Evolutionary conservation across 2,797 vertebrate species (phyloP).

Genomic region (Micrastur ruficollis): DNA sequence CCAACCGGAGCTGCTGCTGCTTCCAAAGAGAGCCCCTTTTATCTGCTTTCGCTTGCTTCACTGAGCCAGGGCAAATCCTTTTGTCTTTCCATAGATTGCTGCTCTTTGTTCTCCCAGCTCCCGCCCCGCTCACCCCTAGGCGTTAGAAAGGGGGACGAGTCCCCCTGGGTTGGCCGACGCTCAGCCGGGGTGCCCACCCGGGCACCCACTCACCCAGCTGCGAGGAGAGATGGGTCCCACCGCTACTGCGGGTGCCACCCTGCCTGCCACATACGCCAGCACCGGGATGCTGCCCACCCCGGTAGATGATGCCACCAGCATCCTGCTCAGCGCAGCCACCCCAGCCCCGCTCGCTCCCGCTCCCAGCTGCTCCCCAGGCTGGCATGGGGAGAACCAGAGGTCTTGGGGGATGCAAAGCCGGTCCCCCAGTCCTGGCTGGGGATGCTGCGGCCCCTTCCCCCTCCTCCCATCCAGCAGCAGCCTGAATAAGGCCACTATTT

Average conservation of each 20-base stretch:
- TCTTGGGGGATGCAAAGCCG: neutral
- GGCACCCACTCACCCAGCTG: neutral
- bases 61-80: conserved; percentile 86
- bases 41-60: conserved; percentile 91
- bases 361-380: neutral
- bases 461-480: conserved; percentile 73
- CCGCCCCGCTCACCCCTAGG: conserved; percentile 70
- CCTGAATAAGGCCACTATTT: conserved; percentile 93
- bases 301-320: accelerated
- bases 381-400: neutral
- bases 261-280: neutral
- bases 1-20: conserved; percentile 84
- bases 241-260: neutral
- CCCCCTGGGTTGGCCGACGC: neutral
- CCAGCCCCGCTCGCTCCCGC: accelerated
- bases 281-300: neutral
- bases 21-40: conserved; percentile 90
- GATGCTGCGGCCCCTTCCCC: conserved; percentile 23
- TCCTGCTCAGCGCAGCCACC: accelerated
- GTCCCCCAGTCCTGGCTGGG: neutral
- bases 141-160: conserved; percentile 55
- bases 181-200: neutral
- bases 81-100: conserved; percentile 94
- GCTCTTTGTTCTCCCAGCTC: conserved; percentile 85
- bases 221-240: neutral